Base-by-base conservation (phyloP, 2,888 invertebrate genomes). In the Anoplius nigerrimus region DNA sequence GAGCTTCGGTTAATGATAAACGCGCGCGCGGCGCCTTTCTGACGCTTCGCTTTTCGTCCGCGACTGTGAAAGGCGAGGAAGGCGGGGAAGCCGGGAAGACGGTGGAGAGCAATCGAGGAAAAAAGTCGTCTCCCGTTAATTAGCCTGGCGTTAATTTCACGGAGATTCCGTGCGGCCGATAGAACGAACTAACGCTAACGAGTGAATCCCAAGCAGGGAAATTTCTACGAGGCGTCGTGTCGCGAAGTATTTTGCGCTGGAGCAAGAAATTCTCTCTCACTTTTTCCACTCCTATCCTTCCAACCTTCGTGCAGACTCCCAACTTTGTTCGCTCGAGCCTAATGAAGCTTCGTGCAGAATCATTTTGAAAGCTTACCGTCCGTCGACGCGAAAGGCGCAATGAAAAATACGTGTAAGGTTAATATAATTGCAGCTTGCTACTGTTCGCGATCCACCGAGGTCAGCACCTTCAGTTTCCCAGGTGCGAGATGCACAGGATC, bases 131-230 rank as follows among this genome's bases (percentile, higher is more conserved):
- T 67, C 66, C 66, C 67, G 60, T 71, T 78, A 78, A 78, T 78
- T 78, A 72, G 64, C 69, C 55, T 27, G 60, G 61, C 58, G 65
- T 72, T 77, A 69, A 75, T 75, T 75, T 75, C 62, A 67, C 62
- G 72, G 62, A 77, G 75, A 75, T 77, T 66, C 53, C 68, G 52
- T 45, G 59, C 34, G 21, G 27, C 46, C n/a, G 78, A 78, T 77
- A 69, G 61, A 62, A 21, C 16, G 21, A 34, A 27, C 20, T 21
- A 57, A 24, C 21, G 58, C 34, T 68, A 69, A 69, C 62, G 61
- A 57, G 48, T 42, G 62, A 62, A 69, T 16, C 22, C n/a, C 56
- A 22, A 24, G 5, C 24, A 42, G 24, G 16, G 21, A 51, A 45
- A 59, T 59, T 66, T 62, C 60, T 34, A 52, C 45, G 24, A 56